Conservation (phyloP, 2,113 vertebrate species). For the Antigone vipio region DNA sequence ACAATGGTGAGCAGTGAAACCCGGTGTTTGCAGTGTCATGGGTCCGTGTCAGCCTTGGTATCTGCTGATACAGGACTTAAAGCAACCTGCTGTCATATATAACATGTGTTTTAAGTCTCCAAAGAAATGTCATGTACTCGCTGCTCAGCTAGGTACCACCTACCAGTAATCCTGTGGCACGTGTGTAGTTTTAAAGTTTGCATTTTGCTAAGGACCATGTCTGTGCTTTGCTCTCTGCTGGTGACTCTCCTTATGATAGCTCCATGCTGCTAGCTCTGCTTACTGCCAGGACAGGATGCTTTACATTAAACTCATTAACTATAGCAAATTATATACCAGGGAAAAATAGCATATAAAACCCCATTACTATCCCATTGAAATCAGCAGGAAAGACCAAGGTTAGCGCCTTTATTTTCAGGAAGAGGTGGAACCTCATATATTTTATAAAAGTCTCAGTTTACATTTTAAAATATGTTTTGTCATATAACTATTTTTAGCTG, state of each 20-base stretch:
- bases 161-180: neutral
- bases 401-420: neutral
- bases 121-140: neutral
- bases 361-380: neutral
- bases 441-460: neutral
- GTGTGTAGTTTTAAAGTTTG: neutral
- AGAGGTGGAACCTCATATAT: neutral
- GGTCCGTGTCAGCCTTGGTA: neutral
- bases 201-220: neutral
- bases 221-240: neutral
- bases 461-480: neutral
- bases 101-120: neutral
- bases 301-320: neutral
- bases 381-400: neutral
- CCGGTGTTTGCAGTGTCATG: neutral
- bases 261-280: neutral
- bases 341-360: neutral
- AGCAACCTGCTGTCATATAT: neutral
- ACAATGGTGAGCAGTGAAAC: neutral
- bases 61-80: neutral
- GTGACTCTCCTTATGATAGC: neutral
- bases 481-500: neutral
- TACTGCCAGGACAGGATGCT: neutral
- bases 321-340: neutral
- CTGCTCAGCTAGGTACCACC: neutral